Evolutionary conservation across 35 echinoderm and acorn worm genomes (phyloP), one percentile per base, ranked within the genome.

Genomic region (Strongylocentrotus purpuratus): DNA sequence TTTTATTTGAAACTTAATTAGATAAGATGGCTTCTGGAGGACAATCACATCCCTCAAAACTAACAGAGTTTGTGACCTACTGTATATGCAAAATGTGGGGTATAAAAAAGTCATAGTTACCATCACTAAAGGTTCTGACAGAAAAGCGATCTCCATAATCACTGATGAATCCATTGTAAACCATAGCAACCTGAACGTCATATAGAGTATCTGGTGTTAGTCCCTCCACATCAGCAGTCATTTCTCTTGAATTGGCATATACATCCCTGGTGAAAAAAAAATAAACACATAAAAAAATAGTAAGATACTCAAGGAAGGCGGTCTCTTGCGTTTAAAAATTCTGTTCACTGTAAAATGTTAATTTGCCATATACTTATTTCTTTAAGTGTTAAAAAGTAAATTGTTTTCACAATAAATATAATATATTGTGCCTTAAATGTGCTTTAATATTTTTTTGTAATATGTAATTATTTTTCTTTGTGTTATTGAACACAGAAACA

Each of bases 91-190:
- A 89, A 33, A 89, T 41, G 33, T 33, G n/a, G 45, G 32, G 2
- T 46, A 20, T 33, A 25, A 33, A 89, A 89, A 89, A 25, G 13
- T 3, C 7, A 5, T 28, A 41, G 33, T 89, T 89, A 89, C 87
- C 45, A 31, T 89, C 45, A 33, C 87, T 89, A 46, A 89, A 89
- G 12, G 87, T 89, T 46, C 87, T 89, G 87, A 89, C 87, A 41
- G 87, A 31, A 89, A 89, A 89, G 25, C 6, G 17, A 41, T 89
- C 87, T 33, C 87, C 45, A 46, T 89, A 89, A 46, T 89, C 87
- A 89, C 87, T 89, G 87, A 89, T 46, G 4, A 18, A 20, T 89
- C 87, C 87, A 46, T 89, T 46, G 45, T 41, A 89, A 4, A 89
- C 87, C 87, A 89, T 89, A 46, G 87, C 87, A 46, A 89, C 87